Evolutionary conservation across 2,888 invertebrate genomes (phyloP).

Genomic region (Ophion slaviceki): DNA sequence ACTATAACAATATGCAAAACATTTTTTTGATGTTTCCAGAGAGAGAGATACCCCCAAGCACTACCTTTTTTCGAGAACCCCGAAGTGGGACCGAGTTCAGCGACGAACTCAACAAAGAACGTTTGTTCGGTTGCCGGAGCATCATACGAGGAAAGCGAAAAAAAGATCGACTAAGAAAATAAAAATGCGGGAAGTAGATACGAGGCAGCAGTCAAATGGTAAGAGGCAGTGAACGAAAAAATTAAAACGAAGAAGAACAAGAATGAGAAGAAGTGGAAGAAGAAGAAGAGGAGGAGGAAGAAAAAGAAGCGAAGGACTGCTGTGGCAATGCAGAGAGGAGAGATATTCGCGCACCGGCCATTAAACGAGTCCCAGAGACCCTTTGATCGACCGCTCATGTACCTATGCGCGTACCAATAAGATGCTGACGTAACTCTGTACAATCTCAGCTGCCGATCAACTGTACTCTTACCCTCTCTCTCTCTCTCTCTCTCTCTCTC

Average conservation of each 20-base stretch:
- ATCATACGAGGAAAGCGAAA: slow-evolving; percentile 34
- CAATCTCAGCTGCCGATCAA: slow-evolving; percentile 80
- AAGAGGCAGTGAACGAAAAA: slow-evolving; percentile 48
- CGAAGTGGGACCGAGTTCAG: not conserved
- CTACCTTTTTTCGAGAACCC: slow-evolving; percentile 1
- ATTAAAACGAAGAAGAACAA: slow-evolving; percentile 29
- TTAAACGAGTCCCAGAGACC: slow-evolving; percentile 76
- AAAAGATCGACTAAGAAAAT: slow-evolving; percentile 19
- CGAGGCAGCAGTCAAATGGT: slow-evolving; percentile 28
- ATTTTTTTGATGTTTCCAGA: too few relatives aligned
- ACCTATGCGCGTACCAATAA: slow-evolving; percentile 79
- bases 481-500: slow-evolving; percentile 50
- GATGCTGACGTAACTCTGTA: slow-evolving; percentile 81
- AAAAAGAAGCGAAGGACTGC: slow-evolving; percentile 45
- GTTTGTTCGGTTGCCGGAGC: slow-evolving; percentile 27
- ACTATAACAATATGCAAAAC: too few relatives aligned
- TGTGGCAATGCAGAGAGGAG: slow-evolving; percentile 53
- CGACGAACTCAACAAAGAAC: slow-evolving; percentile 15
- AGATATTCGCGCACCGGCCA: slow-evolving; percentile 72
- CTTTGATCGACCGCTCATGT: slow-evolving; percentile 80
- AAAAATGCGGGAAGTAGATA: slow-evolving; percentile 27
- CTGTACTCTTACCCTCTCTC: slow-evolving; percentile 66
- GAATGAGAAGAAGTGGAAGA: slow-evolving; percentile 32
- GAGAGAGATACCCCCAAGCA: not conserved
- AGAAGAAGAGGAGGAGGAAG: slow-evolving; percentile 33